A percentile compares a stretch with the other conserved stretches of the same genome.
phyloP scores from a whole-genome alignment of 2,113 vertebrate genomes.

The Festucalex cinctus region DNA sequence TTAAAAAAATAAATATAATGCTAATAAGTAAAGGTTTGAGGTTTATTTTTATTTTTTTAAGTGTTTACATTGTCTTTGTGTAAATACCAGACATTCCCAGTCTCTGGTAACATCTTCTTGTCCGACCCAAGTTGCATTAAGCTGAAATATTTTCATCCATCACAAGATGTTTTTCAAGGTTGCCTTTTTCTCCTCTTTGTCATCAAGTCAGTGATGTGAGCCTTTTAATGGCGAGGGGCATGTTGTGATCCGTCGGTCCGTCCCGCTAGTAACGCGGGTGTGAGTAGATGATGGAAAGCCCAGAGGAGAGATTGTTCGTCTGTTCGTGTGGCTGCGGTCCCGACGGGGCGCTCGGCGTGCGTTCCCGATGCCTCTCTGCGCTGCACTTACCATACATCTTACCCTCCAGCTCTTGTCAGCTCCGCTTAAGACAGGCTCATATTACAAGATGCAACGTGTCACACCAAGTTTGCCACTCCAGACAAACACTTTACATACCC shows the following conservation, averaged over 20 bases:
- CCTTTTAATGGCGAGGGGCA: conserved; percentile 43
- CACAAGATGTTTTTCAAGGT: conserved; percentile 31
- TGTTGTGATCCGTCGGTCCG: conserved; percentile 41
- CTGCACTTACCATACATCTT: conserved; percentile 53
- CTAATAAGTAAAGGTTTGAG: no score
- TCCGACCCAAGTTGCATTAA: conserved; percentile 29
- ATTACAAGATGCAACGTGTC: conserved; percentile 66
- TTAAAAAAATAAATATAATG: no score
- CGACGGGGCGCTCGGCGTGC: conserved; percentile 33
- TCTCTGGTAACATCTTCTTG: not conserved
- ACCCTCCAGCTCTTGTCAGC: conserved; percentile 61
- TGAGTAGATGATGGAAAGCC: conserved; percentile 48
- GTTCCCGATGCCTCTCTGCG: conserved; percentile 29
- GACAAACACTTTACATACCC: conserved; percentile 32
- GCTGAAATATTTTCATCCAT: conserved; percentile 1
- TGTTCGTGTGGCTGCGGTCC: conserved; percentile 35
- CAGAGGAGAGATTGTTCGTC: conserved; percentile 29
- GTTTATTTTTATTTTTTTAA: no score
- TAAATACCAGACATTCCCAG: not conserved
- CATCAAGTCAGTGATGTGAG: conserved; percentile 30
- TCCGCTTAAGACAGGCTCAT: conserved; percentile 58
- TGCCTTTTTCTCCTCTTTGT: conserved; percentile 35
- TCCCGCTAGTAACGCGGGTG: conserved; percentile 34
- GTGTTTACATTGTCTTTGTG: not conserved
- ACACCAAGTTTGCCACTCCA: conserved; percentile 48